Percentiles rank a stretch among this genome's conserved stretches.
Conservation (phyloP, 2,888 invertebrate genomes). For the Drosophila greeni region DNA sequence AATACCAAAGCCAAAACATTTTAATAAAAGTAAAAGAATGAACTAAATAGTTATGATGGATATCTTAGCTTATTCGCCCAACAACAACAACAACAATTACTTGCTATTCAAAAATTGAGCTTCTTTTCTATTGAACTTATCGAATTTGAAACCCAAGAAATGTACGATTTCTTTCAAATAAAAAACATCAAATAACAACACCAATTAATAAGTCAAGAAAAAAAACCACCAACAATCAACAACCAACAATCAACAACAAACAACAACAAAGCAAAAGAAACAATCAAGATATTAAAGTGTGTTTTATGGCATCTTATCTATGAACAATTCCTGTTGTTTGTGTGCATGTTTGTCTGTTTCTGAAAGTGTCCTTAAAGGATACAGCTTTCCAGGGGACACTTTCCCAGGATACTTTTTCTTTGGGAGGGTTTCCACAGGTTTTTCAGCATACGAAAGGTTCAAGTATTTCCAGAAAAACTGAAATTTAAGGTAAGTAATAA, state of each 20-base stretch:
- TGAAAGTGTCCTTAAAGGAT: slow-evolving; percentile 15
- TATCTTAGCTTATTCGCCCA: slow-evolving; percentile 75
- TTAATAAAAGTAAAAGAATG: slow-evolving; percentile 72
- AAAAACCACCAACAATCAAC: neutral
- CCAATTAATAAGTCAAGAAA: slow-evolving; percentile 43
- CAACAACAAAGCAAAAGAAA: slow-evolving; percentile 21
- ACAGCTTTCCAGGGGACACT: too few species aligned
- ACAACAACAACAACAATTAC: slow-evolving; percentile 21
- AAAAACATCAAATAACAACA: slow-evolving; percentile 61
- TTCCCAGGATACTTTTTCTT: too few species aligned
- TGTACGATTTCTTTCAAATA: slow-evolving; percentile 67
- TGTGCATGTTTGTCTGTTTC: slow-evolving; percentile 47
- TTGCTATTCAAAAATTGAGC: slow-evolving; percentile 52
- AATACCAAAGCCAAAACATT: slow-evolving; percentile 69
- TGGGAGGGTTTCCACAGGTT: neutral
- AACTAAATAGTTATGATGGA: slow-evolving; percentile 76
- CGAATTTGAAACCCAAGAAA: slow-evolving; percentile 47
- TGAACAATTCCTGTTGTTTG: slow-evolving; percentile 57
- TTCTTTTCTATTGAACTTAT: slow-evolving; percentile 63
- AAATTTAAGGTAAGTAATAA: neutral
- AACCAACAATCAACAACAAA: slow-evolving; percentile 17
- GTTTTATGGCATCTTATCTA: slow-evolving; percentile 62
- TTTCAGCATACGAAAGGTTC: neutral
- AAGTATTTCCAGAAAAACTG: neutral
- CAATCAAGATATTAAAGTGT: slow-evolving; percentile 63